These are phyloP conservation scores for Stratiomys singularior DNA, from an alignment of 2,888 invertebrate species.

Conservation along the genomic window DNA sequence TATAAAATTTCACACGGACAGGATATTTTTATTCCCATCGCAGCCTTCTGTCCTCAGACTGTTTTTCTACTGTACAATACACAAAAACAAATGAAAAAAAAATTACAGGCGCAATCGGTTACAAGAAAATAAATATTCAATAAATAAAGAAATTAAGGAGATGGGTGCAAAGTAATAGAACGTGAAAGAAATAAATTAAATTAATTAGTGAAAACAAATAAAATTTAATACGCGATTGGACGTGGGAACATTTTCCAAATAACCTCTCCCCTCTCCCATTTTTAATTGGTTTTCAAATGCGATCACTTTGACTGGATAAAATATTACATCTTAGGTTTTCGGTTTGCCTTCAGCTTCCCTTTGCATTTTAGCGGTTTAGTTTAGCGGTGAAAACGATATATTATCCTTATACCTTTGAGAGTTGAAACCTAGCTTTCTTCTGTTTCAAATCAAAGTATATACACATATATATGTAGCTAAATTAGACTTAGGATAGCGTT, in stretches of 20 bases:
- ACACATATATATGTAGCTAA: conserved; percentile 18
- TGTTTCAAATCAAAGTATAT: not conserved
- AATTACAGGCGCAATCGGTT: not conserved
- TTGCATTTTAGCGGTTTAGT: not conserved
- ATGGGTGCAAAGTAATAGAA: not conserved
- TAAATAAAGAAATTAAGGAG: not conserved
- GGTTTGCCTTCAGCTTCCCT: not conserved
- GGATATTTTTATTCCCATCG: conserved; percentile 9
- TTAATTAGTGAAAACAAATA: not conserved
- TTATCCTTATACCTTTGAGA: not conserved
- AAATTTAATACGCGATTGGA: not conserved
- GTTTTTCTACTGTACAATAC: conserved; percentile 34
- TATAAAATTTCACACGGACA: conserved; percentile 1
- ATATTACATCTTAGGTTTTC: not conserved
- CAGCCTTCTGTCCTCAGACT: conserved; percentile 23
- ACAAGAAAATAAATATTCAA: not conserved
- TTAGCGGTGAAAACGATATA: conserved; percentile 14
- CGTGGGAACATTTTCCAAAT: conserved; percentile 31
- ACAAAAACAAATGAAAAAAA: not conserved
- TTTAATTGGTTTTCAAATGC: not conserved
- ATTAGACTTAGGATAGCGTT: not conserved
- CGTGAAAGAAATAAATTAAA: conserved; percentile 5
- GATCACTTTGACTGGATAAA: conserved; percentile 25
- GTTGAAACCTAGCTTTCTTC: conserved; percentile 10
- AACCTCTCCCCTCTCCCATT: not conserved